Evolutionary conservation across 2,113 vertebrate species (phyloP).

Genomic region (Malurus elegans): DNA sequence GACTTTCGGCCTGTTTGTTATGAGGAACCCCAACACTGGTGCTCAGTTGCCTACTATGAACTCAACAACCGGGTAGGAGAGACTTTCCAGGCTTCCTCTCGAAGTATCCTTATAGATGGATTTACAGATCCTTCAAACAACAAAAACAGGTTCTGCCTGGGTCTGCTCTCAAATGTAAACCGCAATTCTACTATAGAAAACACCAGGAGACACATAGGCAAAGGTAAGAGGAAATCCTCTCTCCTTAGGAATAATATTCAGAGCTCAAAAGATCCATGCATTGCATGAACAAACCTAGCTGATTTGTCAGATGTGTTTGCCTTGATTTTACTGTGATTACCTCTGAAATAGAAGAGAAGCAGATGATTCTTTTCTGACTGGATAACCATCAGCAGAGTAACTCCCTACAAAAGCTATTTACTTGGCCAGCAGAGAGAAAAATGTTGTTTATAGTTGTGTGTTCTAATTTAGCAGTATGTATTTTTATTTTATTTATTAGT

Average conservation of each 20-base stretch:
- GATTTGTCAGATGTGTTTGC: background rate
- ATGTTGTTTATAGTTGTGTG: constrained; percentile 50
- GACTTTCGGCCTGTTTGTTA: constrained; percentile 96
- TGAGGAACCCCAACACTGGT: constrained; percentile 96
- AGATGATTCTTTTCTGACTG: constrained; percentile 2
- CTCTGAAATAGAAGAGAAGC: constrained; percentile 21
- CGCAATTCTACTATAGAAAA: constrained; percentile 98
- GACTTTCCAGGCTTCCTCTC: constrained; percentile 92
- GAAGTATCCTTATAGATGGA: constrained; percentile 93
- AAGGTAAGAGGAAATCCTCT: constrained; percentile 77
- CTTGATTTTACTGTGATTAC: constrained; percentile 5
- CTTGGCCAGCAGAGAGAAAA: constrained; percentile 16
- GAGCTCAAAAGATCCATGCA: background rate
- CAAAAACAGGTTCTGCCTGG: constrained; percentile 96
- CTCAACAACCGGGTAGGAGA: constrained; percentile 96
- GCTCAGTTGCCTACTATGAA: constrained; percentile 97
- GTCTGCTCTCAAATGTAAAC: constrained; percentile 96
- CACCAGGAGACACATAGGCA: constrained; percentile 96
- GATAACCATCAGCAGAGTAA: constrained; percentile 8
- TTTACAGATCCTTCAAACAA: constrained; percentile 98
- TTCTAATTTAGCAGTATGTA: constrained; percentile 57
- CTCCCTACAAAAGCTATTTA: constrained; percentile 33
- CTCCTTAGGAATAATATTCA: background rate
- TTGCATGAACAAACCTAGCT: background rate
- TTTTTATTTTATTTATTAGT: constrained; percentile 66